Conservation (phyloP, 2,113 vertebrate genomes). For the Martes martes region DNA sequence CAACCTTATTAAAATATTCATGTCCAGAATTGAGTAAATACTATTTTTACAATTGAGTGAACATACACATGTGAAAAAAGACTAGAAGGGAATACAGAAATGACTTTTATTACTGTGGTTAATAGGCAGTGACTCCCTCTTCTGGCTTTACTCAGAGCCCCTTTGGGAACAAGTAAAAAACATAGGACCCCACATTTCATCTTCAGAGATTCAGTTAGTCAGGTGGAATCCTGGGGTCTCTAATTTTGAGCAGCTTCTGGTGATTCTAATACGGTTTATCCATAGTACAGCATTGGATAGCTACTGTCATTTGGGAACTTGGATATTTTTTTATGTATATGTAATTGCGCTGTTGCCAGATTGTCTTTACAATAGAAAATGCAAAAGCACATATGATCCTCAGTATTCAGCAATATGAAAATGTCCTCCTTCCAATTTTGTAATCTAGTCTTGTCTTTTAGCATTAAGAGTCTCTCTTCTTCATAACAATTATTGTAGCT, state of each 20-base stretch:
- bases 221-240: neutral
- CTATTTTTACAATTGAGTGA: neutral
- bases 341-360: constrained; percentile 46
- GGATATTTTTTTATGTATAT: neutral
- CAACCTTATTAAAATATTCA: neutral
- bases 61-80: neutral
- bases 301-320: neutral
- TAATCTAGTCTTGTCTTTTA: constrained; percentile 48
- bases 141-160: neutral
- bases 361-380: constrained; percentile 61
- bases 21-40: neutral
- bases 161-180: neutral
- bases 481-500: neutral
- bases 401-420: constrained; percentile 50
- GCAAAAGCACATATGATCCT: neutral
- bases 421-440: constrained; percentile 37
- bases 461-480: neutral
- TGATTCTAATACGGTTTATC: neutral
- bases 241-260: neutral
- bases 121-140: neutral
- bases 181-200: neutral
- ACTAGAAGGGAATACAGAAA: neutral
- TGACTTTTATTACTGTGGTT: neutral
- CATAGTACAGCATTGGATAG: neutral
- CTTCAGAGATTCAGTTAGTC: neutral